A percentile compares a stretch with the other conserved stretches of the same genome.
These are phyloP conservation scores for Archips xylosteana DNA, from an alignment of 2,888 invertebrate species.

Conservation along the genomic window DNA sequence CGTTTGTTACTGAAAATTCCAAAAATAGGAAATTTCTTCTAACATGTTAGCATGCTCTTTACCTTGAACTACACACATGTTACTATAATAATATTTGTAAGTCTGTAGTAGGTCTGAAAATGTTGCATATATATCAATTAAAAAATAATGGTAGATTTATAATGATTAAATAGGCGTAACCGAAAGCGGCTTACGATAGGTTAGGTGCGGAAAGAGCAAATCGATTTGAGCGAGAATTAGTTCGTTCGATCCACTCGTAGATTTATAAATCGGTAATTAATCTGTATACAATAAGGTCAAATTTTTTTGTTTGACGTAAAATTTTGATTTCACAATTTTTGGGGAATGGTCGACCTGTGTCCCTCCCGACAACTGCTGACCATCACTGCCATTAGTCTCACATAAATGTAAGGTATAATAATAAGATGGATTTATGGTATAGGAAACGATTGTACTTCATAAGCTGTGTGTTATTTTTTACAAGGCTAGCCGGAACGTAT, in stretches of 20 bases:
- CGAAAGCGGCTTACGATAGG: conserved; percentile 47
- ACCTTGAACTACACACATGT: conserved; percentile 28
- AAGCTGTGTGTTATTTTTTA: conserved; percentile 33
- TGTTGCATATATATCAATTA: conserved; percentile 48
- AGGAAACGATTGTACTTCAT: conserved; percentile 53
- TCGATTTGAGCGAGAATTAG: conserved; percentile 42
- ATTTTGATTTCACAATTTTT: conserved; percentile 63
- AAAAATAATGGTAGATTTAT: conserved; percentile 51
- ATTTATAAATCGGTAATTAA: conserved; percentile 49
- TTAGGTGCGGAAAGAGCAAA: conserved; percentile 50
- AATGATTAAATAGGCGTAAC: conserved; percentile 50
- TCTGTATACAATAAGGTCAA: conserved; percentile 56
- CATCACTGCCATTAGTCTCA: conserved; percentile 80
- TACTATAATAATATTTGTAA: conserved; percentile 46
- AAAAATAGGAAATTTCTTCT: conserved; percentile 42
- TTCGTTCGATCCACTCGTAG: conserved; percentile 52
- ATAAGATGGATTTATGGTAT: conserved; percentile 58
- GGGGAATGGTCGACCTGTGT: conserved; percentile 65
- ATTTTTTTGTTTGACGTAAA: conserved; percentile 59
- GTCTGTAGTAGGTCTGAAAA: conserved; percentile 49
- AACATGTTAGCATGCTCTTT: conserved; percentile 40
- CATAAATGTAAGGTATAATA: conserved; percentile 61
- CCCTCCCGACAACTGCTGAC: conserved; percentile 77
- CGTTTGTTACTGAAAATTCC: not conserved
- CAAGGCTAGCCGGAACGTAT: conserved; percentile 11